A percentile compares a stretch with the other conserved stretches of the same genome.
These are phyloP conservation scores for Diadophis punctatus DNA, from an alignment of 2,113 vertebrate genomes.

Conservation along the genomic window DNA sequence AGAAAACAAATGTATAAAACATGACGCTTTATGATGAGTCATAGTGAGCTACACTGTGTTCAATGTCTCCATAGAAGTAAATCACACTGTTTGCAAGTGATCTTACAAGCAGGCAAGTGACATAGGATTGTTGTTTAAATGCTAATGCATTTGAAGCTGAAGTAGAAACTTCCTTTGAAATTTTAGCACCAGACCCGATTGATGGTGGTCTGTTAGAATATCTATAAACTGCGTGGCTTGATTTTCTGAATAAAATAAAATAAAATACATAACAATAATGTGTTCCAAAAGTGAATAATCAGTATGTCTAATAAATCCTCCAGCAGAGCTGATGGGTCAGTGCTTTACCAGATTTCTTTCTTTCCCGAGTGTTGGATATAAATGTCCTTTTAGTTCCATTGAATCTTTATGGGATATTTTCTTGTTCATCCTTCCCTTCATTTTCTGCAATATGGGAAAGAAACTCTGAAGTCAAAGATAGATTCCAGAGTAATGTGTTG, in stretches of 20 bases:
- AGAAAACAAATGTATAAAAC: conserved; percentile 29
- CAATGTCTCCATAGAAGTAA: background rate
- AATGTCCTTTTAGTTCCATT: background rate
- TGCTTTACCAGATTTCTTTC: conserved; percentile 21
- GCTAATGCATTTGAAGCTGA: background rate
- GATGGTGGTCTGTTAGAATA: conserved; percentile 7
- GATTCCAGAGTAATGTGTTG: background rate
- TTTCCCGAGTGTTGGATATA: conserved; percentile 15
- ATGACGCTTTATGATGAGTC: background rate
- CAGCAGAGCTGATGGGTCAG: background rate
- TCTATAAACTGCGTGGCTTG: background rate
- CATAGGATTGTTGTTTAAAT: background rate
- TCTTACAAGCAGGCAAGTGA: background rate
- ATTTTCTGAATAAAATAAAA: background rate
- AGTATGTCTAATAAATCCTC: conserved; percentile 3
- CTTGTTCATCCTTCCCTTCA: background rate
- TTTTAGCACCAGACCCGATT: conserved; percentile 6
- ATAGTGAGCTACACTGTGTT: background rate
- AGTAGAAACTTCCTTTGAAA: background rate
- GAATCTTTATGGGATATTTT: background rate
- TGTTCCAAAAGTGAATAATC: conserved; percentile 2
- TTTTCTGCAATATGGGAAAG: conserved; percentile 28
- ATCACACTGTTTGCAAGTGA: background rate
- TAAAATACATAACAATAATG: background rate
- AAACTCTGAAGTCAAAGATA: conserved; percentile 15